Evolutionary conservation across 2,797 vertebrate genomes (phyloP).

Genomic region (Myotis daubentonii): DNA sequence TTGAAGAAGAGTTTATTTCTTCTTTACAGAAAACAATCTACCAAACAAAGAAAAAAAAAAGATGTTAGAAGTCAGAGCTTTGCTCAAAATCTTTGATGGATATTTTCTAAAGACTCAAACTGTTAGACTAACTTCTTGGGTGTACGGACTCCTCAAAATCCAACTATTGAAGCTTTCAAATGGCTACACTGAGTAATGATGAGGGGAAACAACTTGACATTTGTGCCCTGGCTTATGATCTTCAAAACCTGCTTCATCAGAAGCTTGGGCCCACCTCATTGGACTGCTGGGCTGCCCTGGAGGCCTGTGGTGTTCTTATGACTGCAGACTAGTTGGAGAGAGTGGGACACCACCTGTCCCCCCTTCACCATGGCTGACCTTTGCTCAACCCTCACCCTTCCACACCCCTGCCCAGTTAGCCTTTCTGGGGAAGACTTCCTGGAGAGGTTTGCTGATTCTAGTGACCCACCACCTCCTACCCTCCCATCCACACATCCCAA

Average conservation of each 20-base stretch:
- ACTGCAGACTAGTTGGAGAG: not conserved
- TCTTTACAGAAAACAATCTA: not conserved
- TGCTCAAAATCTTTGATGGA: not conserved
- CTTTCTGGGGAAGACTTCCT: not conserved
- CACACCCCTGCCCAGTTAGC: fast-evolving
- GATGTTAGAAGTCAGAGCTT: not conserved
- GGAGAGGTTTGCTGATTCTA: fast-evolving
- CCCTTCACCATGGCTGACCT: fast-evolving
- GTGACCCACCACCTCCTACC: not conserved
- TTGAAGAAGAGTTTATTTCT: not conserved
- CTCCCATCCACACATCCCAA: fast-evolving
- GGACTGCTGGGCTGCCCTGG: fast-evolving
- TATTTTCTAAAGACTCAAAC: not conserved
- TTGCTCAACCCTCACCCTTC: too few relatives aligned
- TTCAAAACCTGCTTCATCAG: not conserved
- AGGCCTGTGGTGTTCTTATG: not conserved
- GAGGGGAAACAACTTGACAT: not conserved
- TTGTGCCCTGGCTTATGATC: not conserved
- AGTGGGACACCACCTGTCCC: too few relatives aligned
- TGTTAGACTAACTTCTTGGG: not conserved
- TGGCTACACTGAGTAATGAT: too few relatives aligned
- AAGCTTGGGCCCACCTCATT: fast-evolving
- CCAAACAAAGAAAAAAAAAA: not conserved
- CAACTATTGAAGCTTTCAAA: not conserved
- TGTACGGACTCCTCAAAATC: not conserved